Base-by-base conservation (phyloP, 1,140 invertebrate genomes). In the Drosophila varians region DNA sequence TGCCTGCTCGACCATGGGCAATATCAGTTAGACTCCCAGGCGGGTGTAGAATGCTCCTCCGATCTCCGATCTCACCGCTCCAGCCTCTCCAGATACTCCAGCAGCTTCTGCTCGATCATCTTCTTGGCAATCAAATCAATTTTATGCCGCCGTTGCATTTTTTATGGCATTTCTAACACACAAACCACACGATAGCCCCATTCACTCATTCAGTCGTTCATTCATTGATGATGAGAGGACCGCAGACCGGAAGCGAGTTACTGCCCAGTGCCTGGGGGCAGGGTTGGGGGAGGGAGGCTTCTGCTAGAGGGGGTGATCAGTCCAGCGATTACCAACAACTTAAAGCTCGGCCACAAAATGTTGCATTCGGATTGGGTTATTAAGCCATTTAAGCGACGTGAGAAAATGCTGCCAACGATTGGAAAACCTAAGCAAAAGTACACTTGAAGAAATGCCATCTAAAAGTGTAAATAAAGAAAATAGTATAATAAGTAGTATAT, bases 111-210 rank as follows among this genome's bases (percentile, higher is more conserved):
- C 31, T 18, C 26, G 61, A 65, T 66, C 62, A 66, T 68, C 64
- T 68, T 66, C 64, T 68, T 72, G 57, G 69, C 60, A 74, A 74
- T 74, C 72, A 74, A 74, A 74, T 74, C 72, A 74, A 74, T 74
- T 74, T 74, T 73, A 74, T 74, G 70, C 49, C 58, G 68, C 57
- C 62, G 56, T 73, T 73, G 68, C 68, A 71, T 71, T 71, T 72
- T 69, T 74, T 74, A 74, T 74, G 51, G 71, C 58, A 74, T 74
- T 74, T 74, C 71, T 74, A 74, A 74, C 71, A 74, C 71, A 74
- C 45, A 64, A 74, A 74, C 68, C 66, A 71, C 65, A 71, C 65
- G 66, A 69, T 70, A 69, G 64, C 65, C 68, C 65, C 69, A 72
- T 72, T 70, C 65, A 72, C 56, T 60, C 47, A 51, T 60, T 61